A percentile compares a stretch with the other conserved stretches of the same genome.
Conservation (phyloP, 2,113 vertebrate genomes). For the Motacilla alba region DNA sequence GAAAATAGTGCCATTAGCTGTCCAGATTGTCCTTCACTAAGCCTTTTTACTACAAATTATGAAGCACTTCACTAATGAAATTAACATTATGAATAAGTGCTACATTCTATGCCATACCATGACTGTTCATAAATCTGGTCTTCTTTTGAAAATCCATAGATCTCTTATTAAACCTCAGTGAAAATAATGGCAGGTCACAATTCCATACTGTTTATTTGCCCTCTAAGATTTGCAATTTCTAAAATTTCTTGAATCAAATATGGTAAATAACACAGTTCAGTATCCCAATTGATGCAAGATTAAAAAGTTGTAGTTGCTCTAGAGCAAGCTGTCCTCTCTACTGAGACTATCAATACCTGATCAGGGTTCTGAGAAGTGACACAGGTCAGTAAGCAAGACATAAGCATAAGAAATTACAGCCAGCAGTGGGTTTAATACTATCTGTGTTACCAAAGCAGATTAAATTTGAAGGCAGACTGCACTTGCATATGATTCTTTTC, state of each 20-base stretch:
- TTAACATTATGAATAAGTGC: neutral
- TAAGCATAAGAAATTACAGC: neutral
- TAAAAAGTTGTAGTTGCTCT: neutral
- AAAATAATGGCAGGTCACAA: neutral
- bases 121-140: neutral
- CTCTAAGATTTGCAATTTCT: neutral
- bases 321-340: neutral
- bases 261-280: neutral
- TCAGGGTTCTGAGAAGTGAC: neutral
- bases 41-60: neutral
- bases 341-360: neutral
- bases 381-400: neutral
- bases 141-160: neutral
- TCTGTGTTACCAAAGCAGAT: neutral
- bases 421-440: neutral
- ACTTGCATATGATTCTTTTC: neutral
- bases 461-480: neutral
- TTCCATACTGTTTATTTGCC: neutral
- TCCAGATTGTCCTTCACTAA: neutral
- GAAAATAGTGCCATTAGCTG: neutral
- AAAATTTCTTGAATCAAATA: neutral
- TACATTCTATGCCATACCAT: neutral
- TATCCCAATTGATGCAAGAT: neutral
- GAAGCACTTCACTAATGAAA: neutral
- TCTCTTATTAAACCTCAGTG: neutral